A percentile compares a stretch with the other conserved stretches of the same genome.
These are phyloP conservation scores for sheep (Ovis aries) DNA, from an alignment of 2,113 vertebrate species.

Conservation along the genomic window DNA sequence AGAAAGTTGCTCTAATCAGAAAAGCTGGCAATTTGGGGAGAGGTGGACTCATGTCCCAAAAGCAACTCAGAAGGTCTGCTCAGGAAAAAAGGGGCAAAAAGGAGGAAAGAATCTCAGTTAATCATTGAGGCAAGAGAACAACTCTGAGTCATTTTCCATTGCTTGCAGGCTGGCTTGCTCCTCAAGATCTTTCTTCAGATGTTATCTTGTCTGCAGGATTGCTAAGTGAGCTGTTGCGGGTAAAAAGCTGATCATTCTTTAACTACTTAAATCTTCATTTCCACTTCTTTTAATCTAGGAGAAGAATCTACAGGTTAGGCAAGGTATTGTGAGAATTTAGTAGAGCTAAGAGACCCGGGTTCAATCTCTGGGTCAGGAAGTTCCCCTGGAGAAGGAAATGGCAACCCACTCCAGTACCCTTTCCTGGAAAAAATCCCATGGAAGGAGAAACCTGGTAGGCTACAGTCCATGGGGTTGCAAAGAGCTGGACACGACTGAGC, in stretches of 20 bases:
- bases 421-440: too few relatives aligned
- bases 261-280: background rate
- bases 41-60: background rate
- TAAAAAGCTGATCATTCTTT: background rate
- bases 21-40: background rate
- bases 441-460: accelerated
- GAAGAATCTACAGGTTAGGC: background rate
- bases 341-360: background rate
- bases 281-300: background rate
- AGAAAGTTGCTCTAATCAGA: background rate
- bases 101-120: background rate
- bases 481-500: too few relatives aligned
- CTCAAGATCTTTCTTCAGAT: background rate
- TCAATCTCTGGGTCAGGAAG: too few relatives aligned
- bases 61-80: background rate
- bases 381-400: too few relatives aligned
- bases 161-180: background rate
- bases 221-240: background rate
- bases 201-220: background rate
- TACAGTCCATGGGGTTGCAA: too few relatives aligned
- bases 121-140: background rate
- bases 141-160: background rate
- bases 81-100: background rate
- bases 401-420: too few relatives aligned
- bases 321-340: background rate